Conservation (phyloP, 2,888 invertebrate species). For the Pammene fasciana region DNA sequence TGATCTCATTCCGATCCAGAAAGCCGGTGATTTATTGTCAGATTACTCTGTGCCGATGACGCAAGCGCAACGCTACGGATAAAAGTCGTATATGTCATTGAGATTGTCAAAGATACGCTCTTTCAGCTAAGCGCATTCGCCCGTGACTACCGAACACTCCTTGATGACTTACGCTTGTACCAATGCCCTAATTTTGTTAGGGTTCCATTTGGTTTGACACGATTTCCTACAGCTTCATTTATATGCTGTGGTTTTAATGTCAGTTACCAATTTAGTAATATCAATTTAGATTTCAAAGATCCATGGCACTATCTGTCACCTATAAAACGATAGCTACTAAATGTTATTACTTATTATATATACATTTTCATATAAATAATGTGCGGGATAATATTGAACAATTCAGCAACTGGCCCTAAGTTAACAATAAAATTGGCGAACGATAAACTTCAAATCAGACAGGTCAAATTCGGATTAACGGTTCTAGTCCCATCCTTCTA, state of each 20-base stretch:
- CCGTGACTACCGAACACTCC: constrained; percentile 79
- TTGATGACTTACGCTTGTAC: constrained; percentile 57
- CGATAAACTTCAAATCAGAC: too few species aligned
- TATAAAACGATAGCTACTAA: too few species aligned
- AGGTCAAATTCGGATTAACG: too few species aligned
- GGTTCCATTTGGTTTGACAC: constrained; percentile 33
- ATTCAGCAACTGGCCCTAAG: too few species aligned
- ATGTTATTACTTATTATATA: too few species aligned
- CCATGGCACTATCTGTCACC: too few species aligned
- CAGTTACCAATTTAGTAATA: too few species aligned
- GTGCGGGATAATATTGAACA: too few species aligned
- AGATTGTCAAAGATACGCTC: constrained; percentile 9
- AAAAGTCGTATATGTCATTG: constrained; percentile 29
- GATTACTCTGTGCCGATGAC: constrained; percentile 72
- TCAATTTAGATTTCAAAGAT: too few species aligned
- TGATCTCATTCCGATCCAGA: constrained; percentile 80
- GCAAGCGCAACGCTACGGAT: constrained; percentile 54
- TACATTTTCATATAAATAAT: too few species aligned
- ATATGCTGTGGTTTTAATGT: too few species aligned
- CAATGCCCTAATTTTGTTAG: constrained; percentile 38
- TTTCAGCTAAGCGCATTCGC: constrained; percentile 55
- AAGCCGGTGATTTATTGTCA: constrained; percentile 71
- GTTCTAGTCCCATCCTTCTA: neutral
- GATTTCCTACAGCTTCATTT: neutral
- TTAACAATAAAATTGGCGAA: too few species aligned